Percentiles rank a stretch among this genome's conserved stretches.
phyloP scores from a whole-genome alignment of 2,797 vertebrate genomes.

The Harpagifer antarcticus region DNA sequence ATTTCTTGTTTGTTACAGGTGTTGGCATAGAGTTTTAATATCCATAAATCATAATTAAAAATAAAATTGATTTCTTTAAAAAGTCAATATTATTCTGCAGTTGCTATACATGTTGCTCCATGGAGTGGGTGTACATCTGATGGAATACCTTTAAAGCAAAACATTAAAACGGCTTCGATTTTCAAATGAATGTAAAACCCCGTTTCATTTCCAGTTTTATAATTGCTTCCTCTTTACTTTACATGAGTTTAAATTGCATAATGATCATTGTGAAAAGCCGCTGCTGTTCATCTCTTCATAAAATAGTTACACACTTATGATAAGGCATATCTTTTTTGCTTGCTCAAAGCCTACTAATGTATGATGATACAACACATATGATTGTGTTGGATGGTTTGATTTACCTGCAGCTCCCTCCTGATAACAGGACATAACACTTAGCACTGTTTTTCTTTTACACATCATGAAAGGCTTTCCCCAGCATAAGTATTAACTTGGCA shows the following conservation, averaged over 20 bases:
- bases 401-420: constrained; percentile 8
- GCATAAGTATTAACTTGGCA: background rate
- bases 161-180: constrained; percentile 34
- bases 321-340: background rate
- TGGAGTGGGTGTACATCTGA: constrained; percentile 20
- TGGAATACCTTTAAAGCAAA: constrained; percentile 12
- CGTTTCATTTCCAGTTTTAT: constrained; percentile 41
- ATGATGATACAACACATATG: background rate
- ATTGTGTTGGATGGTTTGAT: background rate
- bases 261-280: constrained; percentile 34
- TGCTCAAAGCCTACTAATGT: no score
- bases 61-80: constrained; percentile 6
- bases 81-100: constrained; percentile 3
- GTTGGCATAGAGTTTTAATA: background rate
- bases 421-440: constrained; percentile 7
- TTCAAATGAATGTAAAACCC: constrained; percentile 42
- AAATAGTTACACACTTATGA: background rate
- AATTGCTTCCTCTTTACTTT: constrained; percentile 43
- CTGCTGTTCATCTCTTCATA: background rate
- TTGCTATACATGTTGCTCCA: constrained; percentile 12
- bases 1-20: background rate
- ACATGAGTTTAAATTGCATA: constrained; percentile 37
- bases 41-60: background rate
- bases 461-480: background rate
- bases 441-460: background rate